Conservation (phyloP, 2,888 invertebrate genomes). For the Atherix ibis region DNA sequence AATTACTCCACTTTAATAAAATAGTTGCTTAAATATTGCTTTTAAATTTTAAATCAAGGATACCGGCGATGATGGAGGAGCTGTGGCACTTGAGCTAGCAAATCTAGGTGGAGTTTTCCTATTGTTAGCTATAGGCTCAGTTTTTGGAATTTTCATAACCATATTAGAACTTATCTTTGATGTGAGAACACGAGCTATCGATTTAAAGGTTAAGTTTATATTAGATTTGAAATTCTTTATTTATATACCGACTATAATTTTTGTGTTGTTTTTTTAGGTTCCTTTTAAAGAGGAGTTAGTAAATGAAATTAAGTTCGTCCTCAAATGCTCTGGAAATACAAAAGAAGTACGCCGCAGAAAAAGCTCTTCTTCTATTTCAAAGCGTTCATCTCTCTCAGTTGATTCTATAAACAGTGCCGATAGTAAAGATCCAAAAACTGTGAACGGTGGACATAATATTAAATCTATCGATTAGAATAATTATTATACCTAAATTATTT, state of each 20-base stretch:
- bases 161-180: constrained; percentile 24
- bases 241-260: constrained; percentile 6
- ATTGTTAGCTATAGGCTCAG: constrained; percentile 38
- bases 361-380: constrained; percentile 22
- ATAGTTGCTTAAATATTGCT: background rate
- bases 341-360: constrained; percentile 44
- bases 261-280: constrained; percentile 33
- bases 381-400: constrained; percentile 26
- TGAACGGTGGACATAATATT: no score
- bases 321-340: constrained; percentile 51
- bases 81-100: constrained; percentile 39
- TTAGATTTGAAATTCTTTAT: constrained; percentile 9
- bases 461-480: no score
- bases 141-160: constrained; percentile 25
- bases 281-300: constrained; percentile 47
- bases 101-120: constrained; percentile 52
- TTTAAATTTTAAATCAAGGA: constrained; percentile 2
- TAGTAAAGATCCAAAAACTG: no score
- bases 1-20: no score
- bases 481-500: no score
- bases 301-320: constrained; percentile 54
- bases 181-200: constrained; percentile 21
- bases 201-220: constrained; percentile 4
- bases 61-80: constrained; percentile 13
- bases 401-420: no score